phyloP scores from a whole-genome alignment of 2,113 vertebrate species.

The Riparia riparia region DNA sequence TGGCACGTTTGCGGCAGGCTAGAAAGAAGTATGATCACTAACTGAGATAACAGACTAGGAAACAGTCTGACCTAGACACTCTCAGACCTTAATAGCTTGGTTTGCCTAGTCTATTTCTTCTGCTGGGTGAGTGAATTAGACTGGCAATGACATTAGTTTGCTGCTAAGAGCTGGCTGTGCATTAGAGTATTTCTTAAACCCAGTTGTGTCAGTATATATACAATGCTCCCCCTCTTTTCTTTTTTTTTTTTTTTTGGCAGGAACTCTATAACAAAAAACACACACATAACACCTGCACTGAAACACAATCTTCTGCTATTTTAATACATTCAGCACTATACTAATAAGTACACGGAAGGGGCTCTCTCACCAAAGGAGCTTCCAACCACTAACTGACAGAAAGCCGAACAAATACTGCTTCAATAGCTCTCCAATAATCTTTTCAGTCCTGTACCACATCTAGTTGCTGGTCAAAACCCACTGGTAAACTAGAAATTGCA shows the following conservation, averaged over 20 bases:
- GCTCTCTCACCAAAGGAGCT: neutral
- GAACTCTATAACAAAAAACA: neutral
- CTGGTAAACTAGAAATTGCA: neutral
- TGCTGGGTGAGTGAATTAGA: neutral
- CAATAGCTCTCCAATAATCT: neutral
- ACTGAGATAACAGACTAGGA: neutral
- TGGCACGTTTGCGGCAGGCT: neutral
- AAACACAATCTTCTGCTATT: neutral
- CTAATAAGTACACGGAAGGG: neutral
- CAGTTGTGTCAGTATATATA: neutral
- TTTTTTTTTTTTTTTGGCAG: neutral
- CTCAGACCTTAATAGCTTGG: neutral
- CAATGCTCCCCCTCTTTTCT: neutral
- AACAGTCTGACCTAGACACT: neutral
- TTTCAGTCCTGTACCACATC: neutral
- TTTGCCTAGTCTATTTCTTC: neutral
- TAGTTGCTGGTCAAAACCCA: neutral
- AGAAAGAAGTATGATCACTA: neutral
- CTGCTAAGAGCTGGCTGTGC: neutral
- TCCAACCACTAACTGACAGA: neutral
- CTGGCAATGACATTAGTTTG: neutral
- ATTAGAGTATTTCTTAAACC: neutral
- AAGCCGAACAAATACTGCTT: neutral
- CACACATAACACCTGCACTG: neutral
- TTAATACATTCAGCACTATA: neutral